Percentiles rank a stretch among this genome's conserved stretches.
These are phyloP conservation scores for Phyllostomus discolor DNA, from an alignment of 2,113 vertebrate genomes.

Conservation along the genomic window DNA sequence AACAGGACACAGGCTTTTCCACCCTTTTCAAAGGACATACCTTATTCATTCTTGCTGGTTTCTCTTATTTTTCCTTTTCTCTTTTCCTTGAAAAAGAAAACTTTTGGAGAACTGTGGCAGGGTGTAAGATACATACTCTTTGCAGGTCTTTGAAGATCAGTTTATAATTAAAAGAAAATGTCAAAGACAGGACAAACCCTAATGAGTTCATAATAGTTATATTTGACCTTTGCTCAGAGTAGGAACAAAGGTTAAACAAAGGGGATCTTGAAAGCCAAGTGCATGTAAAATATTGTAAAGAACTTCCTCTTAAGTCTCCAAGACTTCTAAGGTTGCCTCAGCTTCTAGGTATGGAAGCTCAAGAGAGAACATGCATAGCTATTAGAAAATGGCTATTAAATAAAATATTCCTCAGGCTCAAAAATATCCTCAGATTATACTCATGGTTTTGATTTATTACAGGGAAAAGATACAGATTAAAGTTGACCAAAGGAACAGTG, in stretches of 20 bases:
- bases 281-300: not conserved
- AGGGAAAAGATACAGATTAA: not conserved
- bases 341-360: not conserved
- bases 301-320: not conserved
- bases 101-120: not conserved
- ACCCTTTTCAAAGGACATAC: not conserved
- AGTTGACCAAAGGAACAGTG: not conserved
- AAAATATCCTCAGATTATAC: not conserved
- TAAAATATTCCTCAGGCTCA: not conserved
- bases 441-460: not conserved
- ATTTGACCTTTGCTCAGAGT: not conserved
- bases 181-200: not conserved
- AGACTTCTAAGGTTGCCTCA: not conserved
- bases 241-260: not conserved
- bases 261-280: not conserved
- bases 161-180: not conserved
- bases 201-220: not conserved
- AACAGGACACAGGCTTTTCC: not conserved
- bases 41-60: not conserved
- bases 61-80: not conserved
- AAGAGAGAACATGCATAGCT: not conserved
- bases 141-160: not conserved
- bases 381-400: constrained; percentile 22
- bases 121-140: not conserved
- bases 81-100: not conserved